Base-by-base conservation (phyloP, 2,113 vertebrate genomes). In the Cyrtonyx montezumae region DNA sequence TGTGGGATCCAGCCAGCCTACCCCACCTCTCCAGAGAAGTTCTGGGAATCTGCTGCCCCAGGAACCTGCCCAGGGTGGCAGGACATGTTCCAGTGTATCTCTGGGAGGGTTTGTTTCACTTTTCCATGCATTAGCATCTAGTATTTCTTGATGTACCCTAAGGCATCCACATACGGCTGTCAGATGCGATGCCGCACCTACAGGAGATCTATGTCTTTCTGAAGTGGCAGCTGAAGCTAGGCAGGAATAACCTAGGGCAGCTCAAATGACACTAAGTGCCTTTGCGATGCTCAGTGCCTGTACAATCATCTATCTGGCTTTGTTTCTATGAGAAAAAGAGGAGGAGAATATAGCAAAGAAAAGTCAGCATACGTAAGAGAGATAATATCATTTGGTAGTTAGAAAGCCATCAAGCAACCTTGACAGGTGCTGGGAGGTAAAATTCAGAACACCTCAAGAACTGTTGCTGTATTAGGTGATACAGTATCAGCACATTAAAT, bases 161-260 rank as follows among this genome's bases (percentile, higher is more conserved):
- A 68, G 92, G 93, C 85, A 88, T 68, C 61, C 65, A 36, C 90
- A 80, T 88, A 86, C 6, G 8, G 61, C 82, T 96, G 92, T 94
- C 93, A 95, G 56, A 88, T 61, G 65, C 0, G 0, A 88, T 93
- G 93, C 93, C 0, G 32, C 88, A 96, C 94, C 94, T 94, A 63
- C 2, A 0, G 34, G 46, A 91, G 73, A 91, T 88, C 87, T 91
- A 61, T 59, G 51, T 75, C 90, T 83, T 91, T 71, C 48, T 88
- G 87, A 96, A 94, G 85, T 88, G 85, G 85, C 93, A 96, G 85
- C 63, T 77, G 68, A 74, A 79, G 49, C 56, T 74, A 68, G 63
- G 42, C 76, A 83, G 56, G 65, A 93, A 94, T 71, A 48, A 90
- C 88, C 94, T 61, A 80, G 85, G 85, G 88, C 73, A 90, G 68